A percentile compares a stretch with the other conserved stretches of the same genome.
Conservation (phyloP, 2,113 vertebrate genomes). For the Microtus ochrogaster region DNA sequence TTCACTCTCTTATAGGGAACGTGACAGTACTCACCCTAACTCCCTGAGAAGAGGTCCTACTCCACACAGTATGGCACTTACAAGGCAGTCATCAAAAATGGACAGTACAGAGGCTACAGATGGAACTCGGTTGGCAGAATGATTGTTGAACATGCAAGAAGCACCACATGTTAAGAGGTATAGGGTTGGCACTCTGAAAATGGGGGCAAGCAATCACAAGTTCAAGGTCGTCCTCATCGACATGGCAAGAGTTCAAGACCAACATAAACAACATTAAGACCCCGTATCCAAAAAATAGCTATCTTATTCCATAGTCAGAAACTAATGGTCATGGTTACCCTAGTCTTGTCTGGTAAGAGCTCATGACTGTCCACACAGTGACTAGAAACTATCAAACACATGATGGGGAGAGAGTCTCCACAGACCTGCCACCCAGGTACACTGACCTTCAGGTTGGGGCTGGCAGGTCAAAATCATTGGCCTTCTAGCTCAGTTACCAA, state of each 20-base stretch:
- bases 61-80: neutral
- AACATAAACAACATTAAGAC: neutral
- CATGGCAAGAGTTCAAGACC: neutral
- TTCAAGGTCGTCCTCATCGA: neutral
- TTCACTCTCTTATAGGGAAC: conserved; percentile 1
- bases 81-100: neutral
- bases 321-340: conserved; percentile 11
- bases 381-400: neutral
- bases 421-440: neutral
- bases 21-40: conserved; percentile 13
- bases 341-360: conserved; percentile 67
- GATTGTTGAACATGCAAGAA: too few relatives aligned
- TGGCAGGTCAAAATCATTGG: neutral
- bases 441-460: neutral
- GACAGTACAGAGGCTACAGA: neutral
- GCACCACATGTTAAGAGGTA: neutral
- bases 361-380: conserved; percentile 26
- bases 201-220: neutral
- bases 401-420: neutral
- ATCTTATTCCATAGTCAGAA: conserved; percentile 55
- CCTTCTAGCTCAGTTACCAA: conserved; percentile 1
- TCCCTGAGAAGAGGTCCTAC: conserved; percentile 1
- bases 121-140: neutral
- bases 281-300: neutral
- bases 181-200: too few relatives aligned